Percentiles rank a stretch among this genome's conserved stretches.
Conservation (phyloP, 2,797 vertebrate genomes). For the Hafferia zeledoni region DNA sequence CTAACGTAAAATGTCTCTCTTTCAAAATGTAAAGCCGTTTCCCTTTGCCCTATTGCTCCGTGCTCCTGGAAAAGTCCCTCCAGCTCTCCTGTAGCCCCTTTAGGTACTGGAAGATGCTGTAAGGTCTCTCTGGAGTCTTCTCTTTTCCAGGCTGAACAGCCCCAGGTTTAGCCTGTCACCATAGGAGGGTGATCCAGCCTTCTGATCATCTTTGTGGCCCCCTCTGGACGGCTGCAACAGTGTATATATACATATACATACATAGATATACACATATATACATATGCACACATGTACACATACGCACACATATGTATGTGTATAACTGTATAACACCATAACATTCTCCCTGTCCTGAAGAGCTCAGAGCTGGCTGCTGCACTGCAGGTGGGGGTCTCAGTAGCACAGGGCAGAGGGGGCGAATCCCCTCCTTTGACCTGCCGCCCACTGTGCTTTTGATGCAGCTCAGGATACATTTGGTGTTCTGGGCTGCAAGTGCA, state of each 20-base stretch:
- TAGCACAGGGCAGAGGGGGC: neutral
- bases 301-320: too few species aligned
- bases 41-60: accelerated
- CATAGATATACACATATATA: too few species aligned
- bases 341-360: neutral
- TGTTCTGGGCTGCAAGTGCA: accelerated
- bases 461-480: neutral
- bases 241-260: too few species aligned
- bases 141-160: neutral
- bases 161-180: neutral
- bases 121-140: neutral
- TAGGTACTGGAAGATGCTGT: accelerated
- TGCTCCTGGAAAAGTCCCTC: neutral
- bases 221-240: neutral
- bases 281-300: too few species aligned
- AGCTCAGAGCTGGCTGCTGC: neutral
- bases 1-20: neutral
- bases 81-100: neutral
- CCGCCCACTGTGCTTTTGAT: accelerated
- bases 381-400: neutral
- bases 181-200: neutral
- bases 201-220: neutral
- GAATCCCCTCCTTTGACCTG: neutral
- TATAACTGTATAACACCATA: neutral
- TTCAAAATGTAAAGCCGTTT: neutral